Evolutionary conservation across 2,113 vertebrate species (phyloP).

Genomic region (Pycnonotus jocosus): DNA sequence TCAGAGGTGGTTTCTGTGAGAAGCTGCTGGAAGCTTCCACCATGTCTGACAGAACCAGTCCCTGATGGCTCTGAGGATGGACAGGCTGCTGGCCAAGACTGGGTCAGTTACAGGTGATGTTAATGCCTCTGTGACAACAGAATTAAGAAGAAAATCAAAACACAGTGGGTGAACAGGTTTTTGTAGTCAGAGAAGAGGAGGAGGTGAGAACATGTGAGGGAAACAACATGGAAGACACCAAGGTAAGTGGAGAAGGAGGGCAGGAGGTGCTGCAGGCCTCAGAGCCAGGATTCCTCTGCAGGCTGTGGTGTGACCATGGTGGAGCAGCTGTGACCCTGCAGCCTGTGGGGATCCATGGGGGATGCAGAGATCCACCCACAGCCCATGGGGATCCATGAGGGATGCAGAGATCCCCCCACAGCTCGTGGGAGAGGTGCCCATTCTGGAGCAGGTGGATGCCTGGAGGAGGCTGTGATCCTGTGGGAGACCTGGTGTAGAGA

Average conservation of each 20-base stretch:
- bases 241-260: not conserved
- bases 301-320: not conserved
- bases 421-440: accelerated
- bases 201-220: not conserved
- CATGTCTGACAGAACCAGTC: not conserved
- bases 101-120: too few relatives aligned
- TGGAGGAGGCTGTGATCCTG: not conserved
- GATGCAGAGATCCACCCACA: too few relatives aligned
- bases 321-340: not conserved
- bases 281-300: not conserved
- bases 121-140: not conserved
- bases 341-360: accelerated
- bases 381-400: not conserved
- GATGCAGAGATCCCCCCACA: not conserved
- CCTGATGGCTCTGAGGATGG: too few relatives aligned
- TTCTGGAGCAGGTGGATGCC: accelerated
- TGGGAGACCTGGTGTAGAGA: not conserved
- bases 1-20: not conserved
- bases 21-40: not conserved
- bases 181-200: too few relatives aligned
- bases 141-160: not conserved
- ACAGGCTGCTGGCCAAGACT: too few relatives aligned
- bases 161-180: not conserved
- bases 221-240: not conserved
- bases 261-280: not conserved